Base-by-base conservation (phyloP, 2,113 vertebrate genomes). In the Leuciscus idus region DNA sequence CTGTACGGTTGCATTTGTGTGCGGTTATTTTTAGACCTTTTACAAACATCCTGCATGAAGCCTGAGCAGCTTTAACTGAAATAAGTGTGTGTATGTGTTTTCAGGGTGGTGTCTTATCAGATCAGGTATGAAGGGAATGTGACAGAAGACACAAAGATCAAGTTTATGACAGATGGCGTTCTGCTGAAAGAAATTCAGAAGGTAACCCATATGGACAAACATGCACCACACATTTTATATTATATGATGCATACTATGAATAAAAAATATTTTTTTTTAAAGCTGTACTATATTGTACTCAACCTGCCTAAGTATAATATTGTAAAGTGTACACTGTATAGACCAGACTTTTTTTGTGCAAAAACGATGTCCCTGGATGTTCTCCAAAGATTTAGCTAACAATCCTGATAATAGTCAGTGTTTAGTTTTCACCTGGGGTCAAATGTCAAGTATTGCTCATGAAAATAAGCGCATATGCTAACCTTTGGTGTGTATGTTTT, bases 161-260 rank as follows among this genome's bases (percentile, higher is more conserved):
- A 99, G 93, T 99, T 99, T 93, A 98, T 99, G 98, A 99, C 98
- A 0, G 98, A 99, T 0, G 98, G 98, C 0, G 97, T 99, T 62
- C 89, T 99, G 77, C 93, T 99, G 83, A 99, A 98, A 87, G 98
- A 99, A 91, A 95, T 99, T 85, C 98, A 99, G 93, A 98, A 95
- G 96, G 98, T 98, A 19, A 30, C 7, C 17, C 55, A 2, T 50
- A 57, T 19, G 4, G 46, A 39, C n/a, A 55, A 59, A 33, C 74
- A 43, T 0, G 64, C 28, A 33, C 15, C 28, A 3, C 55, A 8
- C 19, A 57, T 2, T 4, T 50, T 13, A 5, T 23, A 23, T 72
- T 43, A 23, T 1, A 21, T 36, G 33, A 57, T 57, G 19, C 6
- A 21, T 23, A 21, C 30, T 10, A 70, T 70, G 66, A 26, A 26